Conservation (phyloP, 2,113 vertebrate genomes). For the Tretioscincus oriximinensis region DNA sequence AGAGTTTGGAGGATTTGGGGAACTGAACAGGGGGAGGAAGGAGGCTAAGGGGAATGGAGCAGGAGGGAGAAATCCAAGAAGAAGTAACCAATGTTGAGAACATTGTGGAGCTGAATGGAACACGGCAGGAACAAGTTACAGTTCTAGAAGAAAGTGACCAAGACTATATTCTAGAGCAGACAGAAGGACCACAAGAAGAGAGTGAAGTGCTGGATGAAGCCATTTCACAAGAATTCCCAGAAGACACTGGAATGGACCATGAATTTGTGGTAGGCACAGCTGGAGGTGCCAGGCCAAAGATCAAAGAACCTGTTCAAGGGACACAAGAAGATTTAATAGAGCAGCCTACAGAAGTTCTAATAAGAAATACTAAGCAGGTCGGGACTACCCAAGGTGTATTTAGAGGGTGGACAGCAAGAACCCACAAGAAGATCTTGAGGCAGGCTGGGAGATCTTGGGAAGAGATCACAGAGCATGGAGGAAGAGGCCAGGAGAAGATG, state of each 20-base stretch:
- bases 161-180: not conserved
- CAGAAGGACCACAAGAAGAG: not conserved
- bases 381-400: not conserved
- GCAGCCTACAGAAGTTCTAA: not conserved
- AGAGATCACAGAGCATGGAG: not conserved
- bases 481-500: not conserved
- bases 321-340: not conserved
- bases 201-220: not conserved
- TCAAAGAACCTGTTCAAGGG: constrained; percentile 1
- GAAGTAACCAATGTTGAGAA: not conserved
- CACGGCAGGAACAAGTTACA: not conserved
- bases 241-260: not conserved
- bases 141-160: not conserved
- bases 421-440: constrained; percentile 8
- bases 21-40: constrained; percentile 21
- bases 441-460: constrained; percentile 23
- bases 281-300: constrained; percentile 22
- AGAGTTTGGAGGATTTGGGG: constrained; percentile 22
- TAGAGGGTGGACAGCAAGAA: not conserved
- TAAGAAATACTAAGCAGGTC: not conserved
- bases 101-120: constrained; percentile 4
- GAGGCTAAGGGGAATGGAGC: constrained; percentile 1
- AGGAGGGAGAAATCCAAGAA: constrained; percentile 10
- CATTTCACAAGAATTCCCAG: not conserved
- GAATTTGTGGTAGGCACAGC: not conserved